Conservation (phyloP, 2,113 vertebrate genomes). For the Probosciger aterrimus region DNA sequence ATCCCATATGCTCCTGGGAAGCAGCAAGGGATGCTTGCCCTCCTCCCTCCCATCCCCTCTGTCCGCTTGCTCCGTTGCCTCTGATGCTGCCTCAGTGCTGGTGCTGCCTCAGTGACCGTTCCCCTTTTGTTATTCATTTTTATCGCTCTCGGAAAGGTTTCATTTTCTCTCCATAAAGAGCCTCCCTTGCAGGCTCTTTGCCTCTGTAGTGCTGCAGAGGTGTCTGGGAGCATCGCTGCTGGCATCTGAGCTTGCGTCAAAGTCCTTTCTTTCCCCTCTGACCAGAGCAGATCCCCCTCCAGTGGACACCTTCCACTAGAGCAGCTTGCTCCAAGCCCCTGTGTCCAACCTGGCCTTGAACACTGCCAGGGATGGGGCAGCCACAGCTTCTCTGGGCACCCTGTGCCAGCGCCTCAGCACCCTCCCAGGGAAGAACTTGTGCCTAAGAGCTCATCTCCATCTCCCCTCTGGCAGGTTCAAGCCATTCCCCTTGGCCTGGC, state of each 20-base stretch:
- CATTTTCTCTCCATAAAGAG: neutral
- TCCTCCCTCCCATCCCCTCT: neutral
- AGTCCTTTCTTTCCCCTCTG: neutral
- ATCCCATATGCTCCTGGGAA: accelerated
- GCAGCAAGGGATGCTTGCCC: accelerated
- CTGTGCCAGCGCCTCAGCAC: too few relatives aligned
- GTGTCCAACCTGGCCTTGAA: neutral
- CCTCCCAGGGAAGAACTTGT: too few relatives aligned
- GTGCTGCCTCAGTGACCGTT: neutral
- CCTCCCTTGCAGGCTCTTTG: neutral
- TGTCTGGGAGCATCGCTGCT: neutral
- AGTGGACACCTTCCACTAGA: neutral
- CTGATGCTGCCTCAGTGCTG: neutral
- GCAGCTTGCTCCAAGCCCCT: neutral
- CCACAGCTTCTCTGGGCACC: too few relatives aligned
- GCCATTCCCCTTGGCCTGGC: too few relatives aligned
- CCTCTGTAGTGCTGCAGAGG: neutral
- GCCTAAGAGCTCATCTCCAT: too few relatives aligned
- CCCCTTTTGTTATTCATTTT: neutral
- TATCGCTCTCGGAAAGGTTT: neutral
- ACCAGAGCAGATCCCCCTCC: neutral
- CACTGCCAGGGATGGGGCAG: neutral
- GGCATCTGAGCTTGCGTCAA: neutral
- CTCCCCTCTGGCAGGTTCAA: too few relatives aligned
- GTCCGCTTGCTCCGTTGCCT: neutral